These are phyloP conservation scores for Candidula unifasciata DNA, from an alignment of 2,888 invertebrate genomes.

Conservation along the genomic window DNA sequence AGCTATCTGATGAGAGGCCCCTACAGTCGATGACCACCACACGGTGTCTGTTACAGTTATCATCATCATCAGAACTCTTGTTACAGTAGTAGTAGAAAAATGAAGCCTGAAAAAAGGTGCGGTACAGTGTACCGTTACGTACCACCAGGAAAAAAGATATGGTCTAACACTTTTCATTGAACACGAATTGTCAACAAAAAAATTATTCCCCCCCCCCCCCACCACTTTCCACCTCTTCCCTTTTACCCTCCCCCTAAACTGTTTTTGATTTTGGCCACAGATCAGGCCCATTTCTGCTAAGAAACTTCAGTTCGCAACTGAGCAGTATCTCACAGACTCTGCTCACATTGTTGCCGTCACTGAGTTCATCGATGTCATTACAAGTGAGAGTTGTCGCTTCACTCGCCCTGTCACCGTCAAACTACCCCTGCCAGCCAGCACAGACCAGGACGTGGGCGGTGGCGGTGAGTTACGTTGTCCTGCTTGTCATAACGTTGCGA, in stretches of 20 bases:
- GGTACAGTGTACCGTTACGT: too few relatives aligned
- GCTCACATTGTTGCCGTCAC: conserved; percentile 68
- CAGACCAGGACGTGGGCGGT: conserved; percentile 65
- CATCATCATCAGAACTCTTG: too few relatives aligned
- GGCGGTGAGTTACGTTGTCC: too few relatives aligned
- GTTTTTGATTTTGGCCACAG: conserved; percentile 54
- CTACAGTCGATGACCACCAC: too few relatives aligned
- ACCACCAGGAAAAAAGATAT: too few relatives aligned
- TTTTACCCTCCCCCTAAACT: not conserved
- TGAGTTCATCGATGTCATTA: conserved; percentile 69
- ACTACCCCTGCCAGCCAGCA: conserved; percentile 73
- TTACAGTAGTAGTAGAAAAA: too few relatives aligned
- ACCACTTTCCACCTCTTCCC: too few relatives aligned
- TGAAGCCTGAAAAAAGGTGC: too few relatives aligned
- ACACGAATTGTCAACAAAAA: not conserved
- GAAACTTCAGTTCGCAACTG: conserved; percentile 64
- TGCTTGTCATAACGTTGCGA: too few relatives aligned
- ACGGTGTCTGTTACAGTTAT: too few relatives aligned
- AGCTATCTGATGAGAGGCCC: too few relatives aligned
- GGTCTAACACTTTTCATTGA: too few relatives aligned
- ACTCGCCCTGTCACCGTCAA: conserved; percentile 73
- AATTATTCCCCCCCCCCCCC: not conserved
- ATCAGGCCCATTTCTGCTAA: conserved; percentile 68
- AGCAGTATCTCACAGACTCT: conserved; percentile 67
- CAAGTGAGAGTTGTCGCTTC: conserved; percentile 62